Evolutionary conservation across 2,797 vertebrate species (phyloP), one percentile per base, ranked within the genome.

Genomic region (Nannoperca obscura): DNA sequence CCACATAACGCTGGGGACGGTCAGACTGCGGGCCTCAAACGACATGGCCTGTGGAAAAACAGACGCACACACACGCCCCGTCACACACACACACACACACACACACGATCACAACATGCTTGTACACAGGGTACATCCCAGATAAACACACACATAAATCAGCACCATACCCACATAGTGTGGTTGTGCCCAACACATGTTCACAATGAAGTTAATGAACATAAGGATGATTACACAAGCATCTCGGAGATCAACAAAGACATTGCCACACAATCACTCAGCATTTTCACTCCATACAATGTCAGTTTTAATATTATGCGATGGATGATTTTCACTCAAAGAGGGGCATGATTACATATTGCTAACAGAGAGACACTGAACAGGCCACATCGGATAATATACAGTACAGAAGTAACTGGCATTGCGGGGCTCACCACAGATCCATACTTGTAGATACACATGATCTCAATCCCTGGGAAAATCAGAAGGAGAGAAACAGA

Each of bases 361-460:
- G 54, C 84, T 50, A 65, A 78, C 72, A 82, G 53, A 62, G 72
- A 84, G 83, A 92, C 86, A 84, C 55, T 87, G 55, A 86, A 79
- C 87, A 90, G 89, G 83, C 78, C 76, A 70, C 76, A 53, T 0
- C 19, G 62, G 79, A 87, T 85, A 82, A 84, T 65, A 50, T 34
- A 71, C 71, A 76, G 72, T 71, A 83, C 74, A 80, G 69, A 81
- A 90, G 92, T 78, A 88, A 87, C 59, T 54, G 49, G 64, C 70
- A 72, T 53, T 72, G 53, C 22, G 44, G 34, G 69, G 97, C 97
- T 97, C 91, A 99, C 98, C 96, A 95, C 86, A 69, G 98, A 99
- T 87, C 98, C 98, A 0, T 99, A 99, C 87, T 99, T 99, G 95
- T 99, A 99, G 95, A 99, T 92, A 22, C 96, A 98, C 98, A 99